Evolutionary conservation across 2,113 vertebrate genomes (phyloP).

Genomic region (Toxotes chatareus): DNA sequence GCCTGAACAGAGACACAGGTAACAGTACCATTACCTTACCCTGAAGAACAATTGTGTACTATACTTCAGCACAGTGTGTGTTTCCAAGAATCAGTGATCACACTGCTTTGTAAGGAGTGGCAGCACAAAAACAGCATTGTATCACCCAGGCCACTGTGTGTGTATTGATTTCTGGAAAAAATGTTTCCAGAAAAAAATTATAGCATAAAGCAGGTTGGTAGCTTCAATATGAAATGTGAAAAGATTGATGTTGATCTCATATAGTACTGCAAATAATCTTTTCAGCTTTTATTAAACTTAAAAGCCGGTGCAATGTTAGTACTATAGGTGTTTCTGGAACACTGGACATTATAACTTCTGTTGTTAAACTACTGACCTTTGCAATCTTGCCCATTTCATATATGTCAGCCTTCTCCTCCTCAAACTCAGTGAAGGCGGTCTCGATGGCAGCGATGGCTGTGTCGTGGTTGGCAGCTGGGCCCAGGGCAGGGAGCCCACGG

Average conservation of each 20-base stretch:
- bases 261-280: not conserved
- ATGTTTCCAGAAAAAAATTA: not conserved
- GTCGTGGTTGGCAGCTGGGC: slow-evolving; percentile 86
- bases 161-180: not conserved
- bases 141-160: not conserved
- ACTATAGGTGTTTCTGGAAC: not conserved
- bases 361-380: slow-evolving; percentile 85
- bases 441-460: slow-evolving; percentile 90
- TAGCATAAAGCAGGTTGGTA: not conserved
- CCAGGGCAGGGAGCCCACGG: slow-evolving; percentile 91
- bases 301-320: not conserved
- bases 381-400: slow-evolving; percentile 97
- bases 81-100: slow-evolving; percentile 21
- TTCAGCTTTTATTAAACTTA: not conserved
- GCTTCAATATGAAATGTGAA: not conserved
- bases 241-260: not conserved
- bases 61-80: not conserved
- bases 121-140: not conserved
- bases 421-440: slow-evolving; percentile 89
- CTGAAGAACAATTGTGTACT: not conserved
- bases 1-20: slow-evolving; percentile 82
- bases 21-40: not conserved
- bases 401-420: slow-evolving; percentile 94
- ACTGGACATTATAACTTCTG: not conserved
- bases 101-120: not conserved